These are phyloP conservation scores for Homarus americanus DNA, from an alignment of 1,140 invertebrate genomes.

Conservation along the genomic window DNA sequence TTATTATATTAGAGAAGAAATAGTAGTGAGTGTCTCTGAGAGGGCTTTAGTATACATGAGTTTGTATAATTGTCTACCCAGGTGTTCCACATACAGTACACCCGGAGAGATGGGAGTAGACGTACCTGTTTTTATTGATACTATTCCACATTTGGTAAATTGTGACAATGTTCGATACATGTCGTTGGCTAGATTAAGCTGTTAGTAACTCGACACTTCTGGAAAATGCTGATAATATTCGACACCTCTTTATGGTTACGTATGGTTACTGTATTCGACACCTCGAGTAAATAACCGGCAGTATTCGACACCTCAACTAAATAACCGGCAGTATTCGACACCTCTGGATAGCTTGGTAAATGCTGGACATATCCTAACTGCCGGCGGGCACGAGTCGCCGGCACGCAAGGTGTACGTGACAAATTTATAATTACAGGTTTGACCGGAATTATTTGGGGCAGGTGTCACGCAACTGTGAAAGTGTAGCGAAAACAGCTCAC, in stretches of 20 bases:
- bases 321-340: not conserved
- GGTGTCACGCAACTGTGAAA: not conserved
- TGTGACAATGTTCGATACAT: too few relatives aligned
- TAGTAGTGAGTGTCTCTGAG: too few relatives aligned
- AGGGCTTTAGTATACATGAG: too few relatives aligned
- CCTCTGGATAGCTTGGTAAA: constrained; percentile 5
- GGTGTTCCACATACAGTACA: too few relatives aligned
- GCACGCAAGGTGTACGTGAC: not conserved
- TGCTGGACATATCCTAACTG: not conserved
- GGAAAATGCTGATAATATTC: not conserved
- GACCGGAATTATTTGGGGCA: not conserved
- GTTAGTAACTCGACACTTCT: too few relatives aligned
- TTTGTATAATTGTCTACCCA: too few relatives aligned
- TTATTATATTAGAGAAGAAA: too few relatives aligned
- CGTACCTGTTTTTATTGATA: too few relatives aligned
- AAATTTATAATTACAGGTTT: constrained; percentile 5
- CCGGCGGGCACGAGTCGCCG: not conserved
- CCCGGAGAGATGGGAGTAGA: too few relatives aligned
- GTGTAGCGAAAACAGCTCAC: not conserved
- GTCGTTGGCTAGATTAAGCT: too few relatives aligned
- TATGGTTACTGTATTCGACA: too few relatives aligned
- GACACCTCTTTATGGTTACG: not conserved
- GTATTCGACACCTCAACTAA: not conserved
- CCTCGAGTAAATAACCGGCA: not conserved
- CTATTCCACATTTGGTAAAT: too few relatives aligned